Conservation (phyloP, 2,888 invertebrate species). For the Phortica magna region DNA sequence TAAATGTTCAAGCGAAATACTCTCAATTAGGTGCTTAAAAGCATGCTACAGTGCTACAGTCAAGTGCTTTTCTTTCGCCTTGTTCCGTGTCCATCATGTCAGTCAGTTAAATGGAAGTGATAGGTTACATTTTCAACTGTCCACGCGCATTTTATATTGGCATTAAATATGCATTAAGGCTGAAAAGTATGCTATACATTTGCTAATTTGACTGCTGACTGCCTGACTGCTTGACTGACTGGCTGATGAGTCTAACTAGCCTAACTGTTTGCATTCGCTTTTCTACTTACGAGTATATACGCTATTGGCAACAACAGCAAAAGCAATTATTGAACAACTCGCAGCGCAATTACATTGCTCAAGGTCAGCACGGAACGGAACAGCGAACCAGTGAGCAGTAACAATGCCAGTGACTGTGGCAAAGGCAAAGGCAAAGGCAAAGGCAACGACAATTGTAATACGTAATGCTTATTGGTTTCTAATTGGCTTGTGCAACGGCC, state of each 20-base stretch:
- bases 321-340: not conserved
- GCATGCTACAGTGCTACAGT: no score
- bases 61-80: no score
- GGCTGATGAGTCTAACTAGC: not conserved
- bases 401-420: not conserved
- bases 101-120: no score
- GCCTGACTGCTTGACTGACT: no score
- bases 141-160: not conserved
- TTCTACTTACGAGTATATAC: not conserved
- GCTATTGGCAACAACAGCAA: not conserved
- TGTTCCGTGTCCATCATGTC: no score
- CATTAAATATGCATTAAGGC: not conserved
- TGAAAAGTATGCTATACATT: not conserved
- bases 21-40: no score
- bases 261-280: not conserved
- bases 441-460: not conserved
- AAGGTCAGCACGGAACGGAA: not conserved
- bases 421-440: not conserved
- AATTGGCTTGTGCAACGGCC: not conserved
- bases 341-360: not conserved
- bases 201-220: no score
- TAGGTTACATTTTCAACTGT: not conserved
- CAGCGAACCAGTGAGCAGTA: not conserved
- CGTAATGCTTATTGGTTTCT: constrained; percentile 11
- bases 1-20: no score